Evolutionary conservation across 2,113 vertebrate genomes (phyloP), one percentile per base, ranked within the genome.

Genomic region (Machaerirhynchus nigripectus): DNA sequence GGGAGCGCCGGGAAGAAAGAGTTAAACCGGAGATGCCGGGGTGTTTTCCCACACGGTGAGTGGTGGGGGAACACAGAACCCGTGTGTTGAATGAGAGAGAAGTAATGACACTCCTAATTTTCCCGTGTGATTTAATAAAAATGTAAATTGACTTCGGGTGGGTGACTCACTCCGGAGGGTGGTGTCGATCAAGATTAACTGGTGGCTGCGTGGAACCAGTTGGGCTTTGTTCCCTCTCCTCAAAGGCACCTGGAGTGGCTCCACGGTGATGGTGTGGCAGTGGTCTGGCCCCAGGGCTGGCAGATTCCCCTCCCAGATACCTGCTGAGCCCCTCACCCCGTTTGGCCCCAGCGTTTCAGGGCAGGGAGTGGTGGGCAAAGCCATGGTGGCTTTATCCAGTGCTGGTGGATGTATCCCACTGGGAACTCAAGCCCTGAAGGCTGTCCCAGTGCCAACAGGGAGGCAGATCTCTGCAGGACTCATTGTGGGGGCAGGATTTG

Each of bases 111-210:
- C 95, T 93, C 92, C 97, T 98, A 60, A 97, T 98, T 98, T 98
- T 96, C 97, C 95, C 40, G 68, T 76, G 96, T 97, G 94, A 98
- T 97, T 98, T 97, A 97, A 98, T 98, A 97, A 97, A 98, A 96
- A 98, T 97, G 98, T 94, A 97, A 97, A 98, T 98, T 24, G 55
- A 35, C 30, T 96, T 86, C 8, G 35, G 69, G 92, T 77, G 95
- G 93, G 78, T 57, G 87, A 73, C 89, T 94, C 87, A 50, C 76
- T 50, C 64, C 2, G 65, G 92, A 84, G 33, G 95, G 92, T 49
- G 95, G 95, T 90, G 95, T 93, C 53, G 97, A 95, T 97, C 78
- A 31, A 88, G 97, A 96, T 91, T 67, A 83, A 96, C 94, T 33
- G 96, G 70, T 74, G 90, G 78, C 68, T 70, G 85, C 4, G 4